Evolutionary conservation across 2,888 invertebrate genomes (phyloP), one percentile per base, ranked within the genome.

Genomic region (Caprella mutica): DNA sequence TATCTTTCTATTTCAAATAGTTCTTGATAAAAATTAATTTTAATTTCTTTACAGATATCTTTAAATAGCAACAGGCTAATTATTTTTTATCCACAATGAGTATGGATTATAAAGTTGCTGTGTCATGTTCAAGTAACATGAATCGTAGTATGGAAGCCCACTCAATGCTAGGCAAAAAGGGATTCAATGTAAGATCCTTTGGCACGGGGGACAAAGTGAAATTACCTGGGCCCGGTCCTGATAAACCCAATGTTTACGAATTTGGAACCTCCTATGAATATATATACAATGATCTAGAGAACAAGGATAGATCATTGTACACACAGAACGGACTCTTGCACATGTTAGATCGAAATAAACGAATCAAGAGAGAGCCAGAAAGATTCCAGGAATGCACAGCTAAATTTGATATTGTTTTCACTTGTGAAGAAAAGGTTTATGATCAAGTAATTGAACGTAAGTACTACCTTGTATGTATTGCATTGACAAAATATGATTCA

Each of bases 141-240:
- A 98, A 98, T 72, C 80, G 98, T 59, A 96, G 94, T 69, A 98
- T 98, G 98, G 98, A 98, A 77, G 97, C 97, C 17, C 98, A 99
- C 76, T 89, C 89, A 58, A 93, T 94, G 74, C 76, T 98, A 50
- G 78, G 91, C 56, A 98, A 98, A 77, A 94, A 94, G 70, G 97
- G 97, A 14, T 97, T 90, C 72, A 84, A 84, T 71, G 96, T 99
- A 0, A 83, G 86, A 71, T 96, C 94, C 0, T 96, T 85, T 75
- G 92, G 92, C 17, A 90, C 91, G 29, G 91, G 91, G 8, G 90
- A 91, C 70, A 87, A 89, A 75, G 97, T 98, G 1, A 98, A 98
- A 73, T 77, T 99, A 57, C 98, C 98, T 6, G 98, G 98, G 35
- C 83, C 88, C 48, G 83, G 94, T 8, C 85, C 86, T 4, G 94